Evolutionary conservation across 2,888 invertebrate genomes (phyloP).

Genomic region (Diaprepes abbreviatus): DNA sequence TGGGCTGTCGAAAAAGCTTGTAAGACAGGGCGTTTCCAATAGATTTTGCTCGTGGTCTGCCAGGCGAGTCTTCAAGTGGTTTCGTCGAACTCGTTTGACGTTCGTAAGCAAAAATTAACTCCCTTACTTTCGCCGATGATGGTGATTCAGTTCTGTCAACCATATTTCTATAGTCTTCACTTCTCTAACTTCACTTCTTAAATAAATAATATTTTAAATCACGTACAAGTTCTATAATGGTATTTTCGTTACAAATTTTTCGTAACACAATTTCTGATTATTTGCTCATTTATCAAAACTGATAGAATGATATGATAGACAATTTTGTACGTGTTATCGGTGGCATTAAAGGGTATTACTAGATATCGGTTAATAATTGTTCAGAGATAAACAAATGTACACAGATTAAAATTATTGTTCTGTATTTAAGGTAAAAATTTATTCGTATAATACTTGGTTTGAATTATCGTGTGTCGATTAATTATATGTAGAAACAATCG

Average conservation of each 20-base stretch:
- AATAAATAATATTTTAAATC: conserved; percentile 13
- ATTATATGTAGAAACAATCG: too few relatives aligned
- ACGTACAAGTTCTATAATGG: not conserved
- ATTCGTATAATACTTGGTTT: not conserved
- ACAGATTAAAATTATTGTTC: conserved; percentile 4
- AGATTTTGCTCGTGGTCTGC: conserved; percentile 41
- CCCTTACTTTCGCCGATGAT: conserved; percentile 34
- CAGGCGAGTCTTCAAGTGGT: conserved; percentile 15
- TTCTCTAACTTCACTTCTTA: conserved; percentile 11
- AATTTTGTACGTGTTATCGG: conserved; percentile 37
- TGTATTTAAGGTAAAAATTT: not conserved
- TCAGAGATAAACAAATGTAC: conserved; percentile 23
- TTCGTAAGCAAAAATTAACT: conserved; percentile 46
- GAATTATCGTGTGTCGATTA: not conserved
- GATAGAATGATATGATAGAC: conserved; percentile 20
- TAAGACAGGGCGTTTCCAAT: conserved; percentile 44
- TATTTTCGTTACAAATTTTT: not conserved
- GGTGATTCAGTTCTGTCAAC: conserved; percentile 2
- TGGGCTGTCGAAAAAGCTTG: conserved; percentile 41
- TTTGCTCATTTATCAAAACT: conserved; percentile 24
- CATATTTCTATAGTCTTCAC: not conserved
- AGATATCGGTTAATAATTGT: conserved; percentile 36
- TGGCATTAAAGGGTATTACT: conserved; percentile 35
- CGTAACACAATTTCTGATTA: conserved; percentile 8
- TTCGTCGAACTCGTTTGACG: conserved; percentile 14